A percentile compares a stretch with the other conserved stretches of the same genome.
Conservation (phyloP, 2,888 invertebrate species). For the Onchidella celtica region DNA sequence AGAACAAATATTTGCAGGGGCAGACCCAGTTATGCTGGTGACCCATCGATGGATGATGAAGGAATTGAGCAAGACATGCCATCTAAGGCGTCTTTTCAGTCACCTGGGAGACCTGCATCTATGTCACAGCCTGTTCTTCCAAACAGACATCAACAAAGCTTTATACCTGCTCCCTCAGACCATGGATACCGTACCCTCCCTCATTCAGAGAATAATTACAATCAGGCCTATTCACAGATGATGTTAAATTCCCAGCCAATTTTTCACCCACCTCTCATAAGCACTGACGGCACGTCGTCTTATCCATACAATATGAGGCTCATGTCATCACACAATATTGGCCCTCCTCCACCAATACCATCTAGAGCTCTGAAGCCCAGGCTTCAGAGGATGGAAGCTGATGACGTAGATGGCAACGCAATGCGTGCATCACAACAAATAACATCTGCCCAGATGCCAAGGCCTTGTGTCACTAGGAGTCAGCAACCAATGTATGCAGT, state of each 20-base stretch:
- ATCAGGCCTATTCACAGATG: background rate
- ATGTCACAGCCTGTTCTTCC: background rate
- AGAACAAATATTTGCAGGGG: no score
- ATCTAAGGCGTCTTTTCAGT: background rate
- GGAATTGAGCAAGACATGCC: slow-evolving; percentile 5
- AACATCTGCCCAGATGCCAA: background rate
- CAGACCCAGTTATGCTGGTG: no score
- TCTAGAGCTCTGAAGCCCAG: slow-evolving; percentile 37
- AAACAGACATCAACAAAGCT: background rate
- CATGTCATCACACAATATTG: slow-evolving; percentile 4
- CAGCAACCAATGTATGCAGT: background rate
- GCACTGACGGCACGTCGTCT: background rate
- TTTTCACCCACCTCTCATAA: slow-evolving; percentile 2
- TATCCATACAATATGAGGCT: background rate
- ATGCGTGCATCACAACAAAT: background rate
- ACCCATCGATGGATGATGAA: no score
- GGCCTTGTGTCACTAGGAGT: no score
- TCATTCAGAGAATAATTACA: background rate
- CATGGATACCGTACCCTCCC: slow-evolving; percentile 24
- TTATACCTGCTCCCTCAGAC: background rate
- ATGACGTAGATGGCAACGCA: background rate
- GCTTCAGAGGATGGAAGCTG: background rate
- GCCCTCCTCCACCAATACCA: slow-evolving; percentile 11
- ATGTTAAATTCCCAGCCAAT: background rate
- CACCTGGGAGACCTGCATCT: background rate